Percentiles rank a stretch among this genome's conserved stretches.
These are phyloP conservation scores for Liodrosophila aerea DNA, from an alignment of 2,888 invertebrate genomes.

Conservation along the genomic window DNA sequence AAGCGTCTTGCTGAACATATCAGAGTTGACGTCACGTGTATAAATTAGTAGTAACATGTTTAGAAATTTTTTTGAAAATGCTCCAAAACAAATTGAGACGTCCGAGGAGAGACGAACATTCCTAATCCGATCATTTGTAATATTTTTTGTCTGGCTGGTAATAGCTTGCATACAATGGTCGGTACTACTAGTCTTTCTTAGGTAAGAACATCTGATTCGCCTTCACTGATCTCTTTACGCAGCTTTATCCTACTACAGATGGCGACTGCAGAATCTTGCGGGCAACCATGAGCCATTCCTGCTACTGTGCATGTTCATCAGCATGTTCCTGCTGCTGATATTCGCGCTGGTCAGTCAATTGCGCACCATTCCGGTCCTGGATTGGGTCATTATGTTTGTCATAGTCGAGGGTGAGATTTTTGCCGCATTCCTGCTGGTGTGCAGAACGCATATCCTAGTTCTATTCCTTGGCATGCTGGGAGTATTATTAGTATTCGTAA, in stretches of 20 bases:
- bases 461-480: conserved; percentile 3
- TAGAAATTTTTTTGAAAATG: conserved; percentile 16
- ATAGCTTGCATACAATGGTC: conserved; percentile 35
- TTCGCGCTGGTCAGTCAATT: conserved; percentile 30
- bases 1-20: conserved; percentile 5
- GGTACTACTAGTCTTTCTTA: not conserved
- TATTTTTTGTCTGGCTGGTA: conserved; percentile 5
- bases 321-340: conserved; percentile 30
- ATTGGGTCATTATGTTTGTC: conserved; percentile 24
- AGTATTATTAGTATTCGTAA: conserved; percentile 23
- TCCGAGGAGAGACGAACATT: conserved; percentile 22
- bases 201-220: conserved; percentile 15
- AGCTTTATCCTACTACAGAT: not conserved
- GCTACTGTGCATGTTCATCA: conserved; percentile 31
- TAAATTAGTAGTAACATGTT: conserved; percentile 44
- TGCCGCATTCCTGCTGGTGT: conserved; percentile 18
- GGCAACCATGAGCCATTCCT: conserved; percentile 21
- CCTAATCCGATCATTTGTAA: conserved; percentile 7
- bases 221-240: not conserved
- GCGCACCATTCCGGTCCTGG: conserved; percentile 18
- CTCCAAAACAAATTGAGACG: conserved; percentile 17
- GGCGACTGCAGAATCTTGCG: not conserved
- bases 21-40: not conserved
- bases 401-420: conserved; percentile 40
- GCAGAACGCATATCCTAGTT: not conserved